Evolutionary conservation across 2,113 vertebrate species (phyloP).

Genomic region (Ceyx cyanopectus): DNA sequence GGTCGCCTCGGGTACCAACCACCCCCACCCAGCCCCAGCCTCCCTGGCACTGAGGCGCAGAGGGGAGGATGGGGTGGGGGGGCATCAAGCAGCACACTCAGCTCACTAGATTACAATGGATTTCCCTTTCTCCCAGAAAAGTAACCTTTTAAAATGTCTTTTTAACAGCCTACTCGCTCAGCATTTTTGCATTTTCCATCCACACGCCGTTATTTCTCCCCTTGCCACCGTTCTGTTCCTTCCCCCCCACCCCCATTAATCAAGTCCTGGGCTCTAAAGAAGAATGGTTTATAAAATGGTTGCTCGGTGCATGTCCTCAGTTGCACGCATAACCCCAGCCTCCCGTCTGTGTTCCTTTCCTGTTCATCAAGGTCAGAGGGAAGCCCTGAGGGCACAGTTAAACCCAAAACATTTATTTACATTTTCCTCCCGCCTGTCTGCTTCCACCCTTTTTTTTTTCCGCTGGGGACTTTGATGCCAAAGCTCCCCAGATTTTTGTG

Average conservation of each 20-base stretch:
- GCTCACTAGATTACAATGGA: too few species aligned
- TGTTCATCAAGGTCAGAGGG: neutral
- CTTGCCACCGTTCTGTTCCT: neutral
- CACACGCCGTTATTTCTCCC: neutral
- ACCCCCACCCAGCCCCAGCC: too few species aligned
- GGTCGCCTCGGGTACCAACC: too few species aligned
- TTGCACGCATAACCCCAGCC: neutral
- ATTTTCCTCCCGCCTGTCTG: neutral
- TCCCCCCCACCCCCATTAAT: neutral
- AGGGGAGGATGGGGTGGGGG: too few species aligned
- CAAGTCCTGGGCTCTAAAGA: neutral
- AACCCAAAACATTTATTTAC: neutral
- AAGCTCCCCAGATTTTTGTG: neutral
- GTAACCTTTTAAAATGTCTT: too few species aligned
- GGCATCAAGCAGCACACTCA: too few species aligned
- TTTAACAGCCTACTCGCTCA: neutral
- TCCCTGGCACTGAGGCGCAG: too few species aligned
- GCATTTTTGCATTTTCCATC: neutral
- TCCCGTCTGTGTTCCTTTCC: neutral
- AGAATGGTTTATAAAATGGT: conserved; percentile 8
- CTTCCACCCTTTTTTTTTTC: neutral
- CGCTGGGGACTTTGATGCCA: neutral
- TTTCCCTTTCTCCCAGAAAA: too few species aligned
- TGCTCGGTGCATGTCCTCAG: neutral
- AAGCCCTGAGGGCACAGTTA: neutral